A percentile compares a stretch with the other conserved stretches of the same genome.
These are phyloP conservation scores for Promerops cafer DNA, from an alignment of 2,113 vertebrate genomes.

Conservation along the genomic window DNA sequence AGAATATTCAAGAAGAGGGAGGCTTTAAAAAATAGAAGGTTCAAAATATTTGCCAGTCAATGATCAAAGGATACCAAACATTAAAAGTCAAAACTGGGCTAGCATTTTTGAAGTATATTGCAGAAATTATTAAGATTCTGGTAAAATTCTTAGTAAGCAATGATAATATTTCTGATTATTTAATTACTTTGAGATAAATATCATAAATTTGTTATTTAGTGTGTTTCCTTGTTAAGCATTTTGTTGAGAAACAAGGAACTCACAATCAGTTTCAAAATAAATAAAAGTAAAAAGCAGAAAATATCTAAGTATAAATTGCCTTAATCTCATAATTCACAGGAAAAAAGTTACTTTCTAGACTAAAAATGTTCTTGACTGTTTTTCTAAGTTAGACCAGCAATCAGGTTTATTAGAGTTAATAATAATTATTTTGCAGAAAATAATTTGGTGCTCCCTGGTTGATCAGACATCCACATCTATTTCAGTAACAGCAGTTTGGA, in stretches of 20 bases:
- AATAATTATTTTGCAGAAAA: background rate
- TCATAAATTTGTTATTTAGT: background rate
- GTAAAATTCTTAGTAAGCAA: background rate
- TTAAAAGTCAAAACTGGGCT: background rate
- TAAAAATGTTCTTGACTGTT: background rate
- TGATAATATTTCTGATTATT: background rate
- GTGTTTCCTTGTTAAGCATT: background rate
- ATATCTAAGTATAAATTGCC: conserved; percentile 38
- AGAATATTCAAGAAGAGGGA: background rate
- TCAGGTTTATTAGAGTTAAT: background rate
- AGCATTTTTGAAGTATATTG: background rate
- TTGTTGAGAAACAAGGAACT: background rate
- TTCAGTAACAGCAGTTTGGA: background rate
- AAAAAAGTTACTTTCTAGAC: background rate
- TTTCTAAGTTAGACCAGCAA: background rate
- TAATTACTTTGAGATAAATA: background rate
- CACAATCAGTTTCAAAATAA: conserved; percentile 26
- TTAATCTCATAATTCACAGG: background rate
- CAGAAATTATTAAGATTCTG: background rate
- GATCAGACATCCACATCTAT: background rate
- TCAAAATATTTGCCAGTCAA: background rate
- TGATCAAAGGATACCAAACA: background rate
- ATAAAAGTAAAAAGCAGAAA: conserved; percentile 41
- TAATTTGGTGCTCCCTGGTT: background rate
- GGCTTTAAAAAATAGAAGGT: background rate